Percentiles rank a stretch among this genome's conserved stretches.
Evolutionary conservation across 2,113 vertebrate genomes (phyloP).

Genomic region (Peromyscus californicus): DNA sequence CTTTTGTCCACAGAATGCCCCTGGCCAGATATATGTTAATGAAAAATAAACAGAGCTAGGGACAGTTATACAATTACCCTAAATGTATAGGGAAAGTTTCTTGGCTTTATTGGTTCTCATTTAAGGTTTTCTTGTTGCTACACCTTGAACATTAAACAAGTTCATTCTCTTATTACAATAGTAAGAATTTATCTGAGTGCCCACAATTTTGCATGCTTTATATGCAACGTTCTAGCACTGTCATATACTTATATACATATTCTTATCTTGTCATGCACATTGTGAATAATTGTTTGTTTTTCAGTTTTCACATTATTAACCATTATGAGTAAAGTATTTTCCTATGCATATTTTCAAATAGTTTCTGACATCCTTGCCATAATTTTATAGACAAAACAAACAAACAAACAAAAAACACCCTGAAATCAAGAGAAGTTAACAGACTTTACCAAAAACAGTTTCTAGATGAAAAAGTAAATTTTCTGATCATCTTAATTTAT

Average conservation of each 20-base stretch:
- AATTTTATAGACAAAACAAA: neutral
- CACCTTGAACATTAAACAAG: neutral
- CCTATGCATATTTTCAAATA: neutral
- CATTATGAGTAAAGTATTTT: neutral
- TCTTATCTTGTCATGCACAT: neutral
- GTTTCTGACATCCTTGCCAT: neutral
- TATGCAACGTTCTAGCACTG: neutral
- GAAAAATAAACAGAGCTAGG: no score
- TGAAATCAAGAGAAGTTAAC: neutral
- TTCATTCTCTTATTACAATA: neutral
- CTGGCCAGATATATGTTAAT: no score
- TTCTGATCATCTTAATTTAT: neutral
- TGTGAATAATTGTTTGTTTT: neutral
- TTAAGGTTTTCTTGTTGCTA: neutral
- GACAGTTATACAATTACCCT: no score
- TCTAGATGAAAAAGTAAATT: neutral
- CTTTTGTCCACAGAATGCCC: no score
- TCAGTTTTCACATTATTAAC: neutral
- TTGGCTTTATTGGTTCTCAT: no score
- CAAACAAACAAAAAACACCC: no score
- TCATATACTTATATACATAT: neutral
- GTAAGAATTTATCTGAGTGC: neutral
- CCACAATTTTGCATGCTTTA: neutral
- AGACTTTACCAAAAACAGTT: neutral
- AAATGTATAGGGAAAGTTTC: no score